Percentiles rank a stretch among this genome's conserved stretches.
Evolutionary conservation across 1,140 invertebrate species (phyloP).

Genomic region (Harpegnathos saltator): DNA sequence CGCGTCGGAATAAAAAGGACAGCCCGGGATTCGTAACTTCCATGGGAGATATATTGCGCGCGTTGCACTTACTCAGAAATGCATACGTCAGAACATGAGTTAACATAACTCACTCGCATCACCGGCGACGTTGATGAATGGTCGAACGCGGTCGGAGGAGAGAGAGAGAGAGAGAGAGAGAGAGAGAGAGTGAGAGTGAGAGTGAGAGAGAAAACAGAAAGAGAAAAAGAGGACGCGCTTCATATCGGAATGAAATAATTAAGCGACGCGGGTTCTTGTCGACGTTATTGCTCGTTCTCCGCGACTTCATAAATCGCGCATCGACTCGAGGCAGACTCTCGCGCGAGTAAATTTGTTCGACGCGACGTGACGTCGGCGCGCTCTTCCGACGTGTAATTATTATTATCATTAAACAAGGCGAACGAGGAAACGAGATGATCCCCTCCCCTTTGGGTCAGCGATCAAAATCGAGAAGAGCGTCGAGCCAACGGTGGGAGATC

Average conservation of each 20-base stretch:
- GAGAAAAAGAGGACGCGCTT: neutral
- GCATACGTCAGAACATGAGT: no score
- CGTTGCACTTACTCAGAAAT: neutral
- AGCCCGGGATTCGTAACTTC: neutral
- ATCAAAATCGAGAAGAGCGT: no score
- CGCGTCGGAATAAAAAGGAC: neutral
- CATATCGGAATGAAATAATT: constrained; percentile 11
- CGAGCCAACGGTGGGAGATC: no score
- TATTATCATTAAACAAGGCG: no score
- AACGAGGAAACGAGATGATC: no score
- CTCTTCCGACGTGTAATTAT: neutral
- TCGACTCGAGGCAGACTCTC: constrained; percentile 6
- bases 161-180: neutral
- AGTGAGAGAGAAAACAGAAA: neutral
- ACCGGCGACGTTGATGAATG: neutral
- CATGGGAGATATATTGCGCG: neutral
- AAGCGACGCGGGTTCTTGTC: neutral
- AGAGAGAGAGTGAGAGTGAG: neutral
- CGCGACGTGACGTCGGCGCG: constrained; percentile 15
- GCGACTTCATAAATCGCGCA: constrained; percentile 26
- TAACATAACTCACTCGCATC: neutral
- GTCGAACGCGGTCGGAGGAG: neutral
- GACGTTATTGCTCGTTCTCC: constrained; percentile 8
- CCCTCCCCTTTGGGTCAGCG: no score
- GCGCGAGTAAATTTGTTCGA: constrained; percentile 26